phyloP scores from a whole-genome alignment of 2,888 invertebrate genomes.

The Eupsilia transversa region DNA sequence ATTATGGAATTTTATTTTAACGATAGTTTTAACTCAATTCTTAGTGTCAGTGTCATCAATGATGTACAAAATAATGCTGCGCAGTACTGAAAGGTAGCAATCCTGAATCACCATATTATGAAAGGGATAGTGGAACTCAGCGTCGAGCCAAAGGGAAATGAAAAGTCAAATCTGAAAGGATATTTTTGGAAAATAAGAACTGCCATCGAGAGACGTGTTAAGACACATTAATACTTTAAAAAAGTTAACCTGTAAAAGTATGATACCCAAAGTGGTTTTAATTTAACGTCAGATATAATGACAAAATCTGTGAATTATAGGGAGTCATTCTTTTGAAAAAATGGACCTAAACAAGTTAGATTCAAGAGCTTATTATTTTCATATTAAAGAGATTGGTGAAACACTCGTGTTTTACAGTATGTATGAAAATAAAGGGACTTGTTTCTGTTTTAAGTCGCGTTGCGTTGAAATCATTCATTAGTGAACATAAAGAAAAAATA shows the following conservation, averaged over 20 bases:
- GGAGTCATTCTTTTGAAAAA: constrained; percentile 65
- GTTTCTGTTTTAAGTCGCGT: constrained; percentile 52
- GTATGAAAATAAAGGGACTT: constrained; percentile 63
- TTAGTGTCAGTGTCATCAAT: constrained; percentile 29
- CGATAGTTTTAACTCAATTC: constrained; percentile 20
- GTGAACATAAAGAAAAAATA: neutral
- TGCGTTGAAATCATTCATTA: constrained; percentile 28
- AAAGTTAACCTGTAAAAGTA: constrained; percentile 68
- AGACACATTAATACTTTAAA: constrained; percentile 62
- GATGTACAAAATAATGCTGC: constrained; percentile 58
- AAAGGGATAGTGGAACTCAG: constrained; percentile 42
- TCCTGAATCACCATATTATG: constrained; percentile 68
- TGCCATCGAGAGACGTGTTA: constrained; percentile 56
- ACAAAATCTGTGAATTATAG: constrained; percentile 68
- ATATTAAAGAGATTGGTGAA: constrained; percentile 68
- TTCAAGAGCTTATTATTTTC: constrained; percentile 65
- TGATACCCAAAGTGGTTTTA: constrained; percentile 65
- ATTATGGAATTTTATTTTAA: constrained; percentile 29
- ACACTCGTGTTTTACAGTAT: constrained; percentile 62
- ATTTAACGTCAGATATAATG: constrained; percentile 65
- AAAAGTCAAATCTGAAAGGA: constrained; percentile 64
- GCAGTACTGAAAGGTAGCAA: constrained; percentile 46
- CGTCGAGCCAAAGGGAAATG: constrained; percentile 66
- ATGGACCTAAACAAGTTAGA: constrained; percentile 69
- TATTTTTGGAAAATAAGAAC: constrained; percentile 66